Percentiles rank a stretch among this genome's conserved stretches.
Conservation (phyloP, 2,888 invertebrate species). For the Netelia fuscicornis region DNA sequence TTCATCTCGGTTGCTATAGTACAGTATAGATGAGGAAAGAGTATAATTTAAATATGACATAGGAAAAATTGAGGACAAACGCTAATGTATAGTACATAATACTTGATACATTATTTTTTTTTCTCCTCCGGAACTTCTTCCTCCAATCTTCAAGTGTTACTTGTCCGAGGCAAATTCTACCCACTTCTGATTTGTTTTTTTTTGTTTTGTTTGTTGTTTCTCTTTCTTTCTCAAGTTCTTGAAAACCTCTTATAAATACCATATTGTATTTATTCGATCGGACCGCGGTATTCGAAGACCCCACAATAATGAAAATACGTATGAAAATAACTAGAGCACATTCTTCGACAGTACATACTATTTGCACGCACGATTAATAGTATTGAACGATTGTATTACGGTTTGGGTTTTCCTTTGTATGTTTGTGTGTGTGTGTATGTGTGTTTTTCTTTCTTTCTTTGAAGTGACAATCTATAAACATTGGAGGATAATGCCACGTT, state of each 20-base stretch:
- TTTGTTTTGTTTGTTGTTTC: slow-evolving; percentile 1
- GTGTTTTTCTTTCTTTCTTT: slow-evolving; percentile 33
- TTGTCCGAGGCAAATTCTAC: slow-evolving; percentile 32
- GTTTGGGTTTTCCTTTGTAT: slow-evolving; percentile 45
- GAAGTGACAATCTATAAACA: neutral
- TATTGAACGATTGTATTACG: slow-evolving; percentile 37
- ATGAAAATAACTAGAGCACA: slow-evolving; percentile 70
- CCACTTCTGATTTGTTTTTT: neutral
- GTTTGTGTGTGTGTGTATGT: slow-evolving; percentile 24
- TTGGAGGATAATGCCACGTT: neutral
- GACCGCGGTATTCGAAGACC: slow-evolving; percentile 51
- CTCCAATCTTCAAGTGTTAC: slow-evolving; percentile 24
- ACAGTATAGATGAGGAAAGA: slow-evolving; percentile 15
- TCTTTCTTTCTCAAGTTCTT: neutral
- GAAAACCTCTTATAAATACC: slow-evolving; percentile 49
- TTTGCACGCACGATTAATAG: slow-evolving; percentile 67
- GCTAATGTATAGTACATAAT: slow-evolving; percentile 53
- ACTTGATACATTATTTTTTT: slow-evolving; percentile 36
- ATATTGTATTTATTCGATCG: slow-evolving; percentile 45
- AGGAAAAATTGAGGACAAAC: slow-evolving; percentile 52
- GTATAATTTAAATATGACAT: slow-evolving; percentile 40
- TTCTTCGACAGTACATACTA: slow-evolving; percentile 63
- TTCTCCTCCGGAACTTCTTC: neutral
- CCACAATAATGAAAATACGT: slow-evolving; percentile 69
- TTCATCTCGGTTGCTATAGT: slow-evolving; percentile 9